Conservation (phyloP, 1,140 invertebrate genomes). For the Eciton burchellii region DNA sequence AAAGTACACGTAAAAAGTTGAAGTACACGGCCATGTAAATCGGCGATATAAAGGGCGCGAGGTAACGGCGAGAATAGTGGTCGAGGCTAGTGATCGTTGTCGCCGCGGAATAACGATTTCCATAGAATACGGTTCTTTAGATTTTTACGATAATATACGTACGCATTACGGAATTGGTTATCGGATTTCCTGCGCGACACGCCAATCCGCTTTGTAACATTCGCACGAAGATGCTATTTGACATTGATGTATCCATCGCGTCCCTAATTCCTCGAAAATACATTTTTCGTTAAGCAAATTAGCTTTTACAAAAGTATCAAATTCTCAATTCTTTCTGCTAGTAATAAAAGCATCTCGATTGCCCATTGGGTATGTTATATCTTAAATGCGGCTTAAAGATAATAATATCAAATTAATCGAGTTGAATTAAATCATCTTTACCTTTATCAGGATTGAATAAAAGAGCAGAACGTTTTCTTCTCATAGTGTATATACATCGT, state of each 20-base stretch:
- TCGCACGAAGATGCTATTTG: neutral
- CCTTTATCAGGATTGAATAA: neutral
- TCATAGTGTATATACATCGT: neutral
- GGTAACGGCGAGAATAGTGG: neutral
- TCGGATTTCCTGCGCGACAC: constrained; percentile 13
- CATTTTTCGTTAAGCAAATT: neutral
- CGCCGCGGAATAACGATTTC: constrained; percentile 24
- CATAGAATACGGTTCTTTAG: constrained; percentile 19
- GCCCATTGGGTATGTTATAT: neutral
- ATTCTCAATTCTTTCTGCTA: neutral
- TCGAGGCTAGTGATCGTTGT: neutral
- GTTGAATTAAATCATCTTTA: neutral
- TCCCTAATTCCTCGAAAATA: neutral
- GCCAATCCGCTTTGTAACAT: neutral
- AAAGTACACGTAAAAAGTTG: constrained; percentile 16
- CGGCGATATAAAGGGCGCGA: constrained; percentile 5
- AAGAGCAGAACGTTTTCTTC: too few species aligned
- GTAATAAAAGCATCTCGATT: neutral
- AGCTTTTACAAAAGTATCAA: neutral
- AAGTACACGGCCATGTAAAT: constrained; percentile 24
- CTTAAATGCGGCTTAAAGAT: neutral
- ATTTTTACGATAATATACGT: constrained; percentile 38
- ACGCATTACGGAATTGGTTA: neutral
- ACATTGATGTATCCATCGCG: too few species aligned
- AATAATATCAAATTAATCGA: neutral